These are phyloP conservation scores for Calonectris borealis DNA, from an alignment of 2,113 vertebrate genomes.

Conservation along the genomic window DNA sequence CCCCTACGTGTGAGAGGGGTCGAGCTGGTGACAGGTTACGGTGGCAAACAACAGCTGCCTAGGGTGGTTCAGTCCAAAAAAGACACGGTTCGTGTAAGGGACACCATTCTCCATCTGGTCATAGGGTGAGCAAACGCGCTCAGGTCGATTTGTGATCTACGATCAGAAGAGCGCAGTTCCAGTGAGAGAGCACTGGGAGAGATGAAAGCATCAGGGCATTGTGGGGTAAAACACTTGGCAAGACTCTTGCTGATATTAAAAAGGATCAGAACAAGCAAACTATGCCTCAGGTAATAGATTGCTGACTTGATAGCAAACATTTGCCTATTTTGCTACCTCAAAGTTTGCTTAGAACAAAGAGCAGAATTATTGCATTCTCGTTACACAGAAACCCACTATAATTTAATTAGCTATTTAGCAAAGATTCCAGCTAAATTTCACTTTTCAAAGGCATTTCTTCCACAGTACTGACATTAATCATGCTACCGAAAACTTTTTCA, in stretches of 20 bases:
- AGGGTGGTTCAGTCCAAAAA: neutral
- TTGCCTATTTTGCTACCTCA: neutral
- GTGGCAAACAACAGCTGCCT: neutral
- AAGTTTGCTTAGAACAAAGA: constrained; percentile 8
- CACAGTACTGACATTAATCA: neutral
- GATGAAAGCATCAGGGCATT: neutral
- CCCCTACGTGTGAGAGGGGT: accelerated
- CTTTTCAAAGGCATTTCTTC: constrained; percentile 24
- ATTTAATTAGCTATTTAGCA: constrained; percentile 17
- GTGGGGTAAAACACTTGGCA: neutral
- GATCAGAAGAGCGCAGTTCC: neutral
- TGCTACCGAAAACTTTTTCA: neutral
- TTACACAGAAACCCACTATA: neutral
- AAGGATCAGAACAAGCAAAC: neutral
- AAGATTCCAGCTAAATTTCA: constrained; percentile 19
- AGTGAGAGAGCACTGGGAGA: neutral
- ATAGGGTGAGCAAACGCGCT: neutral
- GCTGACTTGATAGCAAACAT: constrained; percentile 5
- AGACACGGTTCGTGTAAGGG: neutral
- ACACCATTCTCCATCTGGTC: neutral
- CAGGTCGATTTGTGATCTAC: neutral
- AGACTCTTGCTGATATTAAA: neutral
- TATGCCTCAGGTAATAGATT: neutral
- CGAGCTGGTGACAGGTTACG: neutral
- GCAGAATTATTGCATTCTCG: constrained; percentile 5